phyloP scores from a whole-genome alignment of 2,888 invertebrate genomes.

The Nemotelus nigrinus region DNA sequence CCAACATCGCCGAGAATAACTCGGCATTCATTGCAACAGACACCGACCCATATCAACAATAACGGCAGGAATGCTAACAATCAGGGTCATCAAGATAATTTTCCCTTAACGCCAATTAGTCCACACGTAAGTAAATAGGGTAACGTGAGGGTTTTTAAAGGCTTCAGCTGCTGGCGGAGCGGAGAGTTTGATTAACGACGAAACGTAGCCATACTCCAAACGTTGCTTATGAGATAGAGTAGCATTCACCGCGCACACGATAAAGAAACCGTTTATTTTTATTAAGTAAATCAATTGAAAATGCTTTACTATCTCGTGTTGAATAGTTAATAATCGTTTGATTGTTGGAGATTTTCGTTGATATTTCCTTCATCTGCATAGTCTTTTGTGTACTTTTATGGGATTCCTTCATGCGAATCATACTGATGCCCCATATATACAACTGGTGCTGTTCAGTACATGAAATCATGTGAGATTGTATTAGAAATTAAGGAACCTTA shows the following conservation, averaged over 20 bases:
- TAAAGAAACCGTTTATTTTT: slow-evolving; percentile 29
- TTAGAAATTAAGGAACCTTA: too few species aligned
- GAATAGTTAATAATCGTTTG: slow-evolving; percentile 29
- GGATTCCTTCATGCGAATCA: too few species aligned
- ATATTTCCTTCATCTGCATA: neutral
- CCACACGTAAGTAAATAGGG: slow-evolving; percentile 60
- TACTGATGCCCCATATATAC: too few species aligned
- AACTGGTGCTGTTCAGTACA: too few species aligned
- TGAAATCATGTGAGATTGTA: too few species aligned
- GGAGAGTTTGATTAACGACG: slow-evolving; percentile 55
- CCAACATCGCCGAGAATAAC: slow-evolving; percentile 67
- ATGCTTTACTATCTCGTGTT: slow-evolving; percentile 38
- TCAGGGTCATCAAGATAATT: slow-evolving; percentile 55
- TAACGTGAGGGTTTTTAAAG: slow-evolving; percentile 55
- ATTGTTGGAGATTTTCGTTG: slow-evolving; percentile 21
- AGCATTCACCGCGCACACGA: slow-evolving; percentile 46
- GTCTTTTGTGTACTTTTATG: neutral
- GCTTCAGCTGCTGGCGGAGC: slow-evolving; percentile 32
- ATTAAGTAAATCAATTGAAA: slow-evolving; percentile 39
- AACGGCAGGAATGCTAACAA: slow-evolving; percentile 51
- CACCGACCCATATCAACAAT: slow-evolving; percentile 53
- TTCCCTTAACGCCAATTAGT: slow-evolving; percentile 63
- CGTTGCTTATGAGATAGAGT: slow-evolving; percentile 62
- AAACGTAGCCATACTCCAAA: slow-evolving; percentile 67
- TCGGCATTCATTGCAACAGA: slow-evolving; percentile 48